phyloP scores from a whole-genome alignment of 2,113 vertebrate species.

The Eptesicus fuscus region DNA sequence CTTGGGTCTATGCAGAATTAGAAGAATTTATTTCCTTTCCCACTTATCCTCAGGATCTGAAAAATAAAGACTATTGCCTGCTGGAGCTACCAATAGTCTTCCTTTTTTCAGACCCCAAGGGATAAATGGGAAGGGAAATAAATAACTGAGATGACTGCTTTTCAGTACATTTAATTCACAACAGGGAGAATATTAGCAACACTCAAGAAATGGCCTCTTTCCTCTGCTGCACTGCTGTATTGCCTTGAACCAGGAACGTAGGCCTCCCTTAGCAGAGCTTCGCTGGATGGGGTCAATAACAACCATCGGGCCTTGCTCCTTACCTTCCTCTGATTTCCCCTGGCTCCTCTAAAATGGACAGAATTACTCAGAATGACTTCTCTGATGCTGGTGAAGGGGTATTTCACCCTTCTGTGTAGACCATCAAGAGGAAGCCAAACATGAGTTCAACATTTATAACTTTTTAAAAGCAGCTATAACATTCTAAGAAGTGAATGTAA shows the following conservation, averaged over 20 bases:
- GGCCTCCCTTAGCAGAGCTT: not conserved
- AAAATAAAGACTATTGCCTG: constrained; percentile 16
- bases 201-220: not conserved
- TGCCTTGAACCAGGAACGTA: not conserved
- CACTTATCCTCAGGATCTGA: constrained; percentile 23
- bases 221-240: not conserved
- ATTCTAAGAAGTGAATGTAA: not conserved
- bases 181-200: constrained; percentile 19
- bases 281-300: not conserved
- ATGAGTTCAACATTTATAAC: not conserved
- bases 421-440: not conserved
- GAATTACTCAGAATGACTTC: not conserved
- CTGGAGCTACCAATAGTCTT: not conserved
- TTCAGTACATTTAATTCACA: constrained; percentile 46
- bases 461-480: not conserved
- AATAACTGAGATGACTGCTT: constrained; percentile 36
- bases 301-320: not conserved
- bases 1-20: not conserved
- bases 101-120: not conserved
- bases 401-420: not conserved
- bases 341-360: not conserved
- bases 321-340: not conserved
- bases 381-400: not conserved
- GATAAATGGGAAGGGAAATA: not conserved
- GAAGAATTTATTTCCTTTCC: constrained; percentile 31